Percentiles rank a stretch among this genome's conserved stretches.
Conservation (phyloP, 30 jellyfish, hydroid and myxozoan species). For the Hydra vulgaris region DNA sequence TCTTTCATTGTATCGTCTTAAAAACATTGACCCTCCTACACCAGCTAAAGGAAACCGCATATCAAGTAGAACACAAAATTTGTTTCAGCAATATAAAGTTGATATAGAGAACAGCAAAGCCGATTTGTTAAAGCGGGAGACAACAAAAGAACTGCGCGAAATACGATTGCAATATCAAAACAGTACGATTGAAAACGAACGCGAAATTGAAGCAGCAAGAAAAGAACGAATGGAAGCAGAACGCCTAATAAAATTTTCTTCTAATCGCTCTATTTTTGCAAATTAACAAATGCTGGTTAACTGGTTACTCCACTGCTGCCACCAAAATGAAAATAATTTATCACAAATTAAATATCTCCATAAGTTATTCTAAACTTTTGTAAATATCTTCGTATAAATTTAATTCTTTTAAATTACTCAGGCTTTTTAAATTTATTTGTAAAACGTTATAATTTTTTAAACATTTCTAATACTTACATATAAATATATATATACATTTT, state of each 20-base stretch:
- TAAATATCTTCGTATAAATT: not conserved
- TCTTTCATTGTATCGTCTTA: conserved; percentile 15
- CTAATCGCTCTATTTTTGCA: not conserved
- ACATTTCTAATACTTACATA: no score
- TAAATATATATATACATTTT: no score
- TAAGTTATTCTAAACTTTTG: not conserved
- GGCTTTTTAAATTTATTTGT: no score
- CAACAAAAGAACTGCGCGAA: conserved; percentile 3
- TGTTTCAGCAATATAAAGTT: conserved; percentile 22
- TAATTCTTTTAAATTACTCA: not conserved
- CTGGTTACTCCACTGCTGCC: no score
- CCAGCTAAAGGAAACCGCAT: conserved; percentile 19
- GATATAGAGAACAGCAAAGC: conserved; percentile 6
- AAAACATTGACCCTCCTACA: conserved; percentile 22
- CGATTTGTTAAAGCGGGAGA: not conserved
- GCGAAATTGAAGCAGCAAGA: conserved; percentile 6
- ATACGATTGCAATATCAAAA: conserved; percentile 1
- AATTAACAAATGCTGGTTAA: no score
- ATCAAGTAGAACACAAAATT: conserved; percentile 21
- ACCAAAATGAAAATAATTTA: no score
- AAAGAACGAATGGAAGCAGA: not conserved
- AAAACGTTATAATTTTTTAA: no score
- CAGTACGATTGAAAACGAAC: not conserved
- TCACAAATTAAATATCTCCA: not conserved
- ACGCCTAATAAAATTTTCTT: not conserved